phyloP scores from a whole-genome alignment of 2,888 invertebrate genomes.

The Julus scandinavius region DNA sequence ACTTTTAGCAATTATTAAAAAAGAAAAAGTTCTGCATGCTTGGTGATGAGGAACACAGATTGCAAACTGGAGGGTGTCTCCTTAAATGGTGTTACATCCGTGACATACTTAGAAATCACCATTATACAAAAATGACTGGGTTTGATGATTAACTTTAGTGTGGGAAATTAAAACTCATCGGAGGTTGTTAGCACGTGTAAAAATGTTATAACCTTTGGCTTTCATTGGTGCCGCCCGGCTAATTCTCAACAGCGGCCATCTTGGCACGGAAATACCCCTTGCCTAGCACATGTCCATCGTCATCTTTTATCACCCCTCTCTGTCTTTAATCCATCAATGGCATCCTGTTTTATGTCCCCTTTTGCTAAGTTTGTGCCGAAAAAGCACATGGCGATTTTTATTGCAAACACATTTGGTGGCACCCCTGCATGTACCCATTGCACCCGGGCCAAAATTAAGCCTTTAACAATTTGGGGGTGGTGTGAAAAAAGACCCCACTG shows the following conservation, averaged over 20 bases:
- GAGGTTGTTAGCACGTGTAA: neutral
- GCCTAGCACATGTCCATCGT: slow-evolving; percentile 20
- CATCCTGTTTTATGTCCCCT: slow-evolving; percentile 10
- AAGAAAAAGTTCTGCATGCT: no score
- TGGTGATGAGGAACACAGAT: no score
- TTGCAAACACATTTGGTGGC: slow-evolving; percentile 38
- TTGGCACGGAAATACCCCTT: neutral
- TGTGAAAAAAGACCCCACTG: neutral
- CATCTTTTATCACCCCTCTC: slow-evolving; percentile 36
- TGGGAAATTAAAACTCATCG: no score
- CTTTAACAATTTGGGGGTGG: neutral
- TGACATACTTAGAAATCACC: no score
- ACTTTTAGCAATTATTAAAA: no score
- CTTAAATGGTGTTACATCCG: no score
- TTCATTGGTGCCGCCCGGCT: neutral
- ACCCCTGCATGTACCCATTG: slow-evolving; percentile 29
- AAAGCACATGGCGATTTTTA: slow-evolving; percentile 42
- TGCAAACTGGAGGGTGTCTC: no score
- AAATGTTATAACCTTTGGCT: neutral
- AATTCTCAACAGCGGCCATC: neutral
- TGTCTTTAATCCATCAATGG: slow-evolving; percentile 44
- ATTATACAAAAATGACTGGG: no score
- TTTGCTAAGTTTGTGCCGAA: neutral
- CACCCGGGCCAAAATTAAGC: slow-evolving; percentile 17
- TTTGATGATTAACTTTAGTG: no score